phyloP scores from a whole-genome alignment of 2,113 vertebrate species.

The Sceloporus undulatus region DNA sequence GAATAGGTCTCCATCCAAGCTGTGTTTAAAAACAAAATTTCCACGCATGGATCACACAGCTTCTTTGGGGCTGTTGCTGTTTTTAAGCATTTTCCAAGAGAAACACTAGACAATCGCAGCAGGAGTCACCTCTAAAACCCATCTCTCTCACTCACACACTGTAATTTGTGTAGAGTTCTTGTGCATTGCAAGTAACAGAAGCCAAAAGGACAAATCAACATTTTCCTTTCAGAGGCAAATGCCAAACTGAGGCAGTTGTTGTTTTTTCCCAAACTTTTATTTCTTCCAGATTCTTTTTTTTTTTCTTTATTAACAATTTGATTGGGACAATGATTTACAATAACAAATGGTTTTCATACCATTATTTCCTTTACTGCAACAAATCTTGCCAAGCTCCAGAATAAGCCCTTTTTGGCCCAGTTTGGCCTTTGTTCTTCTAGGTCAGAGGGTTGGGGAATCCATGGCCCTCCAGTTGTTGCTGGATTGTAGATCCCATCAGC shows the following conservation, averaged over 20 bases:
- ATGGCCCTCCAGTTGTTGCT: too few relatives aligned
- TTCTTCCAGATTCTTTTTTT: background rate
- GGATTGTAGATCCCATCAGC: too few relatives aligned
- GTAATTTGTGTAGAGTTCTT: background rate
- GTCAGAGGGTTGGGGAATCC: too few relatives aligned
- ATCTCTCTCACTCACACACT: background rate
- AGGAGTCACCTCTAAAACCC: background rate
- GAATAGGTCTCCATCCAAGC: too few relatives aligned
- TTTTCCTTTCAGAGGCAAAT: background rate
- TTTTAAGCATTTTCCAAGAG: background rate
- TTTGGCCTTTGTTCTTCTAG: background rate
- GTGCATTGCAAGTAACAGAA: background rate
- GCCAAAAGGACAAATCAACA: background rate
- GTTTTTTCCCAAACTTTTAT: background rate
- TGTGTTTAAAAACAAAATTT: too few relatives aligned
- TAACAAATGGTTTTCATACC: background rate
- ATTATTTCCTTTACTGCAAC: background rate
- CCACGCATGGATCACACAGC: too few relatives aligned
- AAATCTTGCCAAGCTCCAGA: background rate
- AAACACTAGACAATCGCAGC: background rate
- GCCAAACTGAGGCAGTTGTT: background rate
- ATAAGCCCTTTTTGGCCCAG: background rate
- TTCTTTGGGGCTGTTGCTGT: too few relatives aligned
- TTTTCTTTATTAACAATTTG: background rate
- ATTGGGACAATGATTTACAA: background rate